Base-by-base conservation (phyloP, 23 tunicate genomes). In the Botrylloides violaceus region DNA sequence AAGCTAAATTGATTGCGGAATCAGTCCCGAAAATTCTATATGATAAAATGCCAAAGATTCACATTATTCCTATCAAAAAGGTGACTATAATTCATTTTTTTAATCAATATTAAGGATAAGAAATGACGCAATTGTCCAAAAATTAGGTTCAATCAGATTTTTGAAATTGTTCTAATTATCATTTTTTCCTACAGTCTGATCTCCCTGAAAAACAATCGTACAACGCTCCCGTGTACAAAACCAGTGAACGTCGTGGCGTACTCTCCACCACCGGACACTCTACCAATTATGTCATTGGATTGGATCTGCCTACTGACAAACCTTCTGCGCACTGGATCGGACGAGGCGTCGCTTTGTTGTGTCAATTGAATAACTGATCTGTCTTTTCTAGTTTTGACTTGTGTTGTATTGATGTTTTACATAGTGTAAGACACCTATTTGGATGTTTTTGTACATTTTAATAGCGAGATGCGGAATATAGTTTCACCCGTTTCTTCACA, bases 191-290 rank as follows among this genome's bases (percentile, higher is more conserved):
- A 7, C 62, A 83, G 90, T 43, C 80, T 3, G 97, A 83, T 31
- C 73, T 83, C 4, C 90, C 90, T 2, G 97, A 83, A 4, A 66
- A 76, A 50, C 80, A 71, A 3, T 65, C 66, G 29, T 90, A 90
- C 79, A 26, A 84, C 29, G 61, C 97, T 22, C 97, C 97, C 32
- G 97, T 90, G 55, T 90, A 90, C 62, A 90, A 90, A 43, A 90
- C 97, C 32, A 90, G 92, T 21, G 97, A 83, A 26, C 81, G 97
- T 7, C 71, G 97, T 2, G 97, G 97, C 19, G 86, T 80, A 29
- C 78, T 90, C 30, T 90, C 97, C 25, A 90, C 97, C 36, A 90
- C 97, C 31, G 97, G 97, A 47, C 97, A 90, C 63, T 90, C 97
- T 23, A 90, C 97, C 64, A 90, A 90, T 71, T 90, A 76, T 50